Evolutionary conservation across 2,113 vertebrate genomes (phyloP).

Genomic region (Anarrhichthys ocellatus): DNA sequence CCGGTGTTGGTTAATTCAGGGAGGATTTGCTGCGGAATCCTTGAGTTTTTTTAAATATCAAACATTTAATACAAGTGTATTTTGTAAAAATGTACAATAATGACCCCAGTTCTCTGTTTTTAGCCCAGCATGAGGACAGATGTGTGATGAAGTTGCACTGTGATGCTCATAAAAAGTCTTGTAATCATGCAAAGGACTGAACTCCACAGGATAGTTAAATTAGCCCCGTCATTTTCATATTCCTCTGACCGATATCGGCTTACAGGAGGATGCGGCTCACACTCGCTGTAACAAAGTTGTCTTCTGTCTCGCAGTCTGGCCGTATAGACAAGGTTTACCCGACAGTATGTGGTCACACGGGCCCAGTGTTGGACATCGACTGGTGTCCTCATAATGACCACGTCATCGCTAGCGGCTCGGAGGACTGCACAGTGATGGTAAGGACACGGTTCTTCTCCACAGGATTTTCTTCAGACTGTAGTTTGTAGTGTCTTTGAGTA

Average conservation of each 20-base stretch:
- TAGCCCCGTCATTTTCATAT: constrained; percentile 34
- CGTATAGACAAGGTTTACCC: constrained; percentile 89
- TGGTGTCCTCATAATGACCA: constrained; percentile 98
- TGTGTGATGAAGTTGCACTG: background rate
- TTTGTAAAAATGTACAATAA: background rate
- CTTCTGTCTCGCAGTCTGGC: constrained; percentile 66
- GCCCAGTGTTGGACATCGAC: constrained; percentile 96
- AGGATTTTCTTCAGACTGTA: background rate
- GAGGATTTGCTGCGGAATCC: no score
- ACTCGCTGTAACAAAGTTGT: constrained; percentile 11
- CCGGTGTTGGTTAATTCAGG: background rate
- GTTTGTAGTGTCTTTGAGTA: background rate
- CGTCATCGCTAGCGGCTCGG: constrained; percentile 95
- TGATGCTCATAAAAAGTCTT: background rate
- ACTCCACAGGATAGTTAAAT: background rate
- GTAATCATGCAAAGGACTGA: background rate
- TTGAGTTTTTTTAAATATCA: no score
- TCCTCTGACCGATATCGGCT: background rate
- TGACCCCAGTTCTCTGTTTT: background rate
- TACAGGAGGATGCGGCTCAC: background rate
- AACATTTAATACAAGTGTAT: background rate
- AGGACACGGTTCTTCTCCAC: constrained; percentile 6
- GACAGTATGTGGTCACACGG: constrained; percentile 96
- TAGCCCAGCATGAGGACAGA: background rate
- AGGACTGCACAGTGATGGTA: constrained; percentile 98